Conservation (phyloP, 2,113 vertebrate genomes). For the Tauraco erythrolophus region DNA sequence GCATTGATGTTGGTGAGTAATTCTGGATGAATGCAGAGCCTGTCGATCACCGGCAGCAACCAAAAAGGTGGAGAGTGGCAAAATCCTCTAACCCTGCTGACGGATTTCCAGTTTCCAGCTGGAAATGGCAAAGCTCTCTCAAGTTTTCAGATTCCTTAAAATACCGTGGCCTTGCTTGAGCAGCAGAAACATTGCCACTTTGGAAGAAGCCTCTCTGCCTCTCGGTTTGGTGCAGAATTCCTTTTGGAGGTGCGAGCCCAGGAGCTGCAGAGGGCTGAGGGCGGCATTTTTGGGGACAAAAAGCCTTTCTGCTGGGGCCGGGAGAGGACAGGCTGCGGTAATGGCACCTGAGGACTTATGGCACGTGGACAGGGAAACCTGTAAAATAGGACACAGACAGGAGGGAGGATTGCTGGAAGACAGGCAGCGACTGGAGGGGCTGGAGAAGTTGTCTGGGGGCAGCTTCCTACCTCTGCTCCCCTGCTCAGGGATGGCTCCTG, state of each 20-base stretch:
- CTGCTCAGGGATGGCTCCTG: background rate
- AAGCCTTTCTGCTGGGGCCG: background rate
- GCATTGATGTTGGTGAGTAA: background rate
- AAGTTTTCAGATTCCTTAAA: background rate
- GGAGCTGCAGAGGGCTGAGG: background rate
- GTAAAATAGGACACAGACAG: no score
- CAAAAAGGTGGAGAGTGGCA: background rate
- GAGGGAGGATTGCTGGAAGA: background rate
- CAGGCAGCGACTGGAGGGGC: background rate
- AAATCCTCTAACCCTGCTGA: background rate
- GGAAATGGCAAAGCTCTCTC: background rate
- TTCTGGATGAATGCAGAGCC: background rate
- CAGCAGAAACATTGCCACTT: background rate
- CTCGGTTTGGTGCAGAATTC: background rate
- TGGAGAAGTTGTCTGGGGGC: background rate
- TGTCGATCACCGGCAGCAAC: background rate
- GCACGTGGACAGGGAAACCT: background rate
- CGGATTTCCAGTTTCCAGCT: background rate
- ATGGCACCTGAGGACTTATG: rapidly evolving
- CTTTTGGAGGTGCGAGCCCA: rapidly evolving
- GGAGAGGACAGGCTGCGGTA: background rate
- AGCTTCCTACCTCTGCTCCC: background rate
- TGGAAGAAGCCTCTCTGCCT: background rate
- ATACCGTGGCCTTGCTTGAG: background rate
- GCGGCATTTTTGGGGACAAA: background rate